Evolutionary conservation across 2,888 invertebrate genomes (phyloP), one percentile per base, ranked within the genome.

Genomic region (Tubulanus polymorphus): DNA sequence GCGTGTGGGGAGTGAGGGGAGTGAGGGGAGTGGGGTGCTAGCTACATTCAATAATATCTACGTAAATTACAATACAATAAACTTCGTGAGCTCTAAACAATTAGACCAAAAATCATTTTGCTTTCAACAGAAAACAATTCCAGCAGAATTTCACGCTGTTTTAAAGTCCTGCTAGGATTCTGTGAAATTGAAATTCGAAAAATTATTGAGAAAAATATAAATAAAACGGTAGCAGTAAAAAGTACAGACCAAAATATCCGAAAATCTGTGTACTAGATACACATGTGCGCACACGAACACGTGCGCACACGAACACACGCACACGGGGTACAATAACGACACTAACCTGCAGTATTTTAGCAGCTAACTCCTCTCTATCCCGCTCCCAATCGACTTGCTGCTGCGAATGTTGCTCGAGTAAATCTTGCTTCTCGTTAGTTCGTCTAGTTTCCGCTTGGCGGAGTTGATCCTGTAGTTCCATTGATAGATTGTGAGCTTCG

Each of bases 341-440:
- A 5, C 53, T 53, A 47, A 72, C 72, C 66, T 67, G 67, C 8
- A 61, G 54, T n/a, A 64, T 51, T 51, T 63, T 63, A 30, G 61
- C 65, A 18, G 67, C 65, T 6, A 57, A 54, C 20, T 62, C 65
- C 18, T 54, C 57, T 30, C 56, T 68, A 27, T 70, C 70, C 15
- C 62, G 63, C 6, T 67, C 66, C 54, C 60, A 63, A 3, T 63
- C 59, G 37, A 59, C 55, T 35, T 68, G 56, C 25, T 69, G 63
- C 27, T 54, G 57, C 45, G 73, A 81, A 27, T 88, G 74, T 80
- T 89, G 89, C 2, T 88, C 87, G 63, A 88, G 86, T 28, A 91
- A 80, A 63, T 90, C 90, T 67, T 87, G 87, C 53, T 66, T 63
- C 35, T 73, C 74, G 23, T 63, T 60, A 1, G 67, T 59, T 45